Conservation (phyloP, 2,888 invertebrate genomes). For the Hipparchia semele region DNA sequence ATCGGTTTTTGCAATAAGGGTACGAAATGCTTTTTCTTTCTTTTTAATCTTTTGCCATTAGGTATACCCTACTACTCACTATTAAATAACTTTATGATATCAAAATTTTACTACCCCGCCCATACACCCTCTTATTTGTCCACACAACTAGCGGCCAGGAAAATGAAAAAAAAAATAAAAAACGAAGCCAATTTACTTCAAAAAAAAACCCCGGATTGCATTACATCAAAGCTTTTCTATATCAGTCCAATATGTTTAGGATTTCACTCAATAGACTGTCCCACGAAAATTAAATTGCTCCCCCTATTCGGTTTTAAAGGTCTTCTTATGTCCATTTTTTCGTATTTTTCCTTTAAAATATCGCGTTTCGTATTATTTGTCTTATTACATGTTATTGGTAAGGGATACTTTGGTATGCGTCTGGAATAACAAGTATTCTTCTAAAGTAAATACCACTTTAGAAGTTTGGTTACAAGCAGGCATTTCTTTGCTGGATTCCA, state of each 20-base stretch:
- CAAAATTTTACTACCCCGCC: neutral
- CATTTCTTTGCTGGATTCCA: no score
- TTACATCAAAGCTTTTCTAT: slow-evolving; percentile 73
- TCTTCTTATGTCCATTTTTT: slow-evolving; percentile 68
- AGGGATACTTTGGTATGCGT: slow-evolving; percentile 64
- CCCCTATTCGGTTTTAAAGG: slow-evolving; percentile 71
- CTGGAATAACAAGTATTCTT: slow-evolving; percentile 44
- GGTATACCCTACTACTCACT: no score
- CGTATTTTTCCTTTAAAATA: slow-evolving; percentile 64
- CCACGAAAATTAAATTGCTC: slow-evolving; percentile 75
- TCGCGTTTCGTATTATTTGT: slow-evolving; percentile 68
- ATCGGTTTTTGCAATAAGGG: no score
- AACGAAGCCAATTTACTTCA: slow-evolving; percentile 62
- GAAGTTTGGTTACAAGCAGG: no score
- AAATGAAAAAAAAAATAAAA: slow-evolving; percentile 32
- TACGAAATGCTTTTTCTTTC: no score
- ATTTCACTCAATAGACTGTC: slow-evolving; percentile 76
- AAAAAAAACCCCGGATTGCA: slow-evolving; percentile 55
- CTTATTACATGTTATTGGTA: slow-evolving; percentile 70
- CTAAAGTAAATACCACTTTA: slow-evolving; percentile 7
- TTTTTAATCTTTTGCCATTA: no score
- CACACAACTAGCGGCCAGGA: slow-evolving; percentile 9
- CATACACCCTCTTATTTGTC: slow-evolving; percentile 11
- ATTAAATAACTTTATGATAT: neutral
- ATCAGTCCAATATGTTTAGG: slow-evolving; percentile 75